Base-by-base conservation (phyloP, 2,888 invertebrate genomes). In the Zootermopsis nevadensis region DNA sequence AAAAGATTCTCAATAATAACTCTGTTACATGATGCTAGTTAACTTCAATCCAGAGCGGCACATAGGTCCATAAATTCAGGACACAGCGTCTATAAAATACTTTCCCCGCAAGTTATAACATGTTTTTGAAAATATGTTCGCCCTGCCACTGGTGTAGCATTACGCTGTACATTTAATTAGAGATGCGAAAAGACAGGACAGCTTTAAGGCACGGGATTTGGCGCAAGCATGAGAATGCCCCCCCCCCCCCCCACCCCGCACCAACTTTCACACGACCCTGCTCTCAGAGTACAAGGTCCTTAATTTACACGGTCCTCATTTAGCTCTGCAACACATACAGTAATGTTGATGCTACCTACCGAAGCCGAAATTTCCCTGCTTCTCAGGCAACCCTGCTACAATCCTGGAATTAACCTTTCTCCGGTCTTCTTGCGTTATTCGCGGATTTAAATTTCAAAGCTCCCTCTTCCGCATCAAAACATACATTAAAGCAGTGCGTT, bases 401-500 rank as follows among this genome's bases (percentile, higher is more conserved):
- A 74, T 38, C 74, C 74, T 24, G 6, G 27, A 22, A 38, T 42
- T n/a, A 74, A 33, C 24, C 31, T 67, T 67, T 27, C 27, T n/a
- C 35, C 27, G 30, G 12, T 31, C 10, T 7, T 12, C 27, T 33
- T 3, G 33, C 38, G 24, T 42, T 74, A 74, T 42, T 74, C n/a
- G 31, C 0, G 72, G 72, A 72, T 72, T 72, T 72, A 72, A 72
- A 72, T 72, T 38, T n/a, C 74, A 69, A 60, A 60, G n/a, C 27
- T 27, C 15, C 8, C 27, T 60, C 27, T n/a, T 60, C n/a, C n/a
- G 7, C 60, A 8, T 27, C 60, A 60, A 55, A 60, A 60, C n/a
- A 60, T 48, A 48, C 22, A 12, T 15, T 19, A 48, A 0, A n/a
- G n/a, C n/a, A n/a, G n/a, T n/a, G n/a, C n/a, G n/a, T n/a, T n/a